These are phyloP conservation scores for Sepioteuthis lessoniana DNA, from an alignment of 2,888 invertebrate genomes.

Conservation along the genomic window DNA sequence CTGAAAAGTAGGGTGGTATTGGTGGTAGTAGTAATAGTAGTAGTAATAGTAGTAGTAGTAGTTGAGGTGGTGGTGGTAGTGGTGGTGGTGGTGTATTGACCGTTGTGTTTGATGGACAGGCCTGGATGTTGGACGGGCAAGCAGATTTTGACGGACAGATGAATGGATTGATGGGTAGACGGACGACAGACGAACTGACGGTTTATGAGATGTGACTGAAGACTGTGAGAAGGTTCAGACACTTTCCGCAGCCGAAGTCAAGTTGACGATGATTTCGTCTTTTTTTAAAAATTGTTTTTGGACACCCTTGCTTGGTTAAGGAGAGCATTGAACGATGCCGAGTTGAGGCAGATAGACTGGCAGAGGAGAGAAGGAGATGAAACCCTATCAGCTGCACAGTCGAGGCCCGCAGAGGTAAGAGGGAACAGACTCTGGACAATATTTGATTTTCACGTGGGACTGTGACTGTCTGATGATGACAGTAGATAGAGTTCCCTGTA, in stretches of 20 bases:
- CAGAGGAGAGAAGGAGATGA: background rate
- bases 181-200: background rate
- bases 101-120: constrained; percentile 25
- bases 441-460: constrained; percentile 40
- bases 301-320: background rate
- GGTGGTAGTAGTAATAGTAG: background rate
- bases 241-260: background rate
- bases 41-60: background rate
- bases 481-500: constrained; percentile 16
- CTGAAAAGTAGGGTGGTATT: background rate
- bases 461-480: background rate
- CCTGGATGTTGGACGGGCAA: background rate
- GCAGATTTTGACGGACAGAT: background rate
- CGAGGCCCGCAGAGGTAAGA: background rate
- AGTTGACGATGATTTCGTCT: background rate
- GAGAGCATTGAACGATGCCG: background rate
- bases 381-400: background rate
- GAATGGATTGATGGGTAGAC: background rate
- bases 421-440: background rate
- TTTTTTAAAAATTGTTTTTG: background rate
- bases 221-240: background rate
- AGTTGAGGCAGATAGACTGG: background rate
- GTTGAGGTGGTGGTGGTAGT: background rate
- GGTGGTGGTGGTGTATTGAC: background rate
- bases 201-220: constrained; percentile 10